These are phyloP conservation scores for Keiferia lycopersicella DNA, from an alignment of 2,888 invertebrate genomes.

Conservation along the genomic window DNA sequence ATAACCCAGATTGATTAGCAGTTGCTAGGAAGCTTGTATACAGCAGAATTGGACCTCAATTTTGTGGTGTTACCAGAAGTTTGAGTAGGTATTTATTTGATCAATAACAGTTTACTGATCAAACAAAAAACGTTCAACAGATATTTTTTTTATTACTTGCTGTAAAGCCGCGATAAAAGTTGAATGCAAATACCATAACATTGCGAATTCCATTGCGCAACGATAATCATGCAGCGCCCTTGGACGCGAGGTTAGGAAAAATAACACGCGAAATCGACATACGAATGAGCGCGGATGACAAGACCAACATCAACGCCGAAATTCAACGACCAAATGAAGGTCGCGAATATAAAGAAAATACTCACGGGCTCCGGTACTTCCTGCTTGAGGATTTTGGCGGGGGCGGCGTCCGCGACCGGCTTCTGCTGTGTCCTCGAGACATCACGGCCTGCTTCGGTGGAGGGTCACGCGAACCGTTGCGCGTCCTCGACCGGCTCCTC, in stretches of 20 bases:
- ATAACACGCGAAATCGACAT: constrained; percentile 24
- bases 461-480: constrained; percentile 76
- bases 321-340: background rate
- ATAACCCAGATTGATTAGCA: background rate
- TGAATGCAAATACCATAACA: constrained; percentile 20
- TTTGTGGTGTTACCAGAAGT: background rate
- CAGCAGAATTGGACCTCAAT: background rate
- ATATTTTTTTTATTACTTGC: background rate
- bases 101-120: constrained; percentile 7
- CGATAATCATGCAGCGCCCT: constrained; percentile 49
- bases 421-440: constrained; percentile 74
- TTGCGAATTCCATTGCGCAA: constrained; percentile 53
- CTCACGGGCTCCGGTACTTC: constrained; percentile 78
- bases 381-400: constrained; percentile 73
- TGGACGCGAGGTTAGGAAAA: constrained; percentile 68
- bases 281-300: constrained; percentile 14
- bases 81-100: constrained; percentile 1
- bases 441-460: constrained; percentile 65
- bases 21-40: background rate
- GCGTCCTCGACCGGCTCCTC: constrained; percentile 77
- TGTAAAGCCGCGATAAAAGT: background rate
- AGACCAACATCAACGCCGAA: constrained; percentile 11
- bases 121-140: background rate
- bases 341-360: constrained; percentile 31
- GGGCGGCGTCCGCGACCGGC: constrained; percentile 78